Conservation (phyloP, 2,113 vertebrate species). For the Catharus minimus region DNA sequence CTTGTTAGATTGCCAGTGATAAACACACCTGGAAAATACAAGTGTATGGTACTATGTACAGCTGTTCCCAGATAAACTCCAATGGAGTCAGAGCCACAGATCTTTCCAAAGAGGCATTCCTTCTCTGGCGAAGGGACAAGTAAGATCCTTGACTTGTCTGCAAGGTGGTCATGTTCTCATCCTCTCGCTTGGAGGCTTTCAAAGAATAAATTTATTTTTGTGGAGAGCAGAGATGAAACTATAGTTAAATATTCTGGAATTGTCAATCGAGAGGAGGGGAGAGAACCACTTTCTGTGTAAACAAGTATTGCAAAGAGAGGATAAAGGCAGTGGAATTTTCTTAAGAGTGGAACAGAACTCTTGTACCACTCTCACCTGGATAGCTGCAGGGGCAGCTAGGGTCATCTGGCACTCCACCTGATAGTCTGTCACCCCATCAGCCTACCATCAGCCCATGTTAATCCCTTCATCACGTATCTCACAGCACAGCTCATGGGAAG, state of each 20-base stretch:
- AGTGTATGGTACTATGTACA: neutral
- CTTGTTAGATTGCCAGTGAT: neutral
- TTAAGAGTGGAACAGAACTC: neutral
- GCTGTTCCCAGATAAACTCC: neutral
- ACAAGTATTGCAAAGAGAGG: neutral
- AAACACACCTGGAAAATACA: neutral
- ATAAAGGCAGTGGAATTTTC: neutral
- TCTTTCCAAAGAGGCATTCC: neutral
- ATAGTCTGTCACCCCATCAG: neutral
- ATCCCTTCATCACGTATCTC: neutral
- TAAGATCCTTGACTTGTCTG: neutral
- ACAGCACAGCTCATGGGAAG: neutral
- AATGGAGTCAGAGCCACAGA: neutral
- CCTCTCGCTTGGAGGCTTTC: neutral
- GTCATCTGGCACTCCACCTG: neutral
- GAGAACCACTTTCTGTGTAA: neutral
- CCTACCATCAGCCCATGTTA: neutral
- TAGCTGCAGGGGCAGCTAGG: neutral
- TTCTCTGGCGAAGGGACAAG: neutral
- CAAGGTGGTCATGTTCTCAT: neutral
- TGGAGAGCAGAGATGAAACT: neutral
- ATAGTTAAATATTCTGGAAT: neutral
- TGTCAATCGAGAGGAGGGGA: rapidly evolving
- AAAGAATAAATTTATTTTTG: neutral
- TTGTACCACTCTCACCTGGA: neutral